These are phyloP conservation scores for Tiliacea citrago DNA, from an alignment of 2,888 invertebrate genomes.

Conservation along the genomic window DNA sequence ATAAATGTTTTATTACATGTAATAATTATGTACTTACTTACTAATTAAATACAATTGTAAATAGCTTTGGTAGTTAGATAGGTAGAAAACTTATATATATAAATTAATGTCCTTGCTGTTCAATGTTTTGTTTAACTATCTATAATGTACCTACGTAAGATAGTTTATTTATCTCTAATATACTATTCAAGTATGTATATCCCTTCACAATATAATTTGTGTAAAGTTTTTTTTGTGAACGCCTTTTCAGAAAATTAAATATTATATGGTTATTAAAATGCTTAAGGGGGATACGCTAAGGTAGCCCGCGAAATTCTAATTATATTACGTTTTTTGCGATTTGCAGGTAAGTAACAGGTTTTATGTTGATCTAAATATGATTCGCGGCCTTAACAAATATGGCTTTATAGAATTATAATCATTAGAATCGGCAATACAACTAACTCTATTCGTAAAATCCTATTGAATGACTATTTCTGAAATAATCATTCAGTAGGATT, in stretches of 20 bases:
- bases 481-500: too few species aligned
- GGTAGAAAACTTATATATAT: slow-evolving; percentile 56
- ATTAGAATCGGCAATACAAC: too few species aligned
- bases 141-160: slow-evolving; percentile 47
- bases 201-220: slow-evolving; percentile 4
- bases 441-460: too few species aligned
- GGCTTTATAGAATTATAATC: too few species aligned
- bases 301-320: too few species aligned
- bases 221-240: slow-evolving; percentile 1
- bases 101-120: slow-evolving; percentile 50
- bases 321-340: too few species aligned
- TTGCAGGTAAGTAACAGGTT: too few species aligned
- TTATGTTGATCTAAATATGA: too few species aligned
- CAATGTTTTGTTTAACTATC: slow-evolving; percentile 40
- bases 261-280: background rate
- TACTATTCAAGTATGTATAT: slow-evolving; percentile 5
- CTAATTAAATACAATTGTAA: slow-evolving; percentile 57
- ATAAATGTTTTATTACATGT: slow-evolving; percentile 58
- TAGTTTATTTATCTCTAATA: slow-evolving; percentile 30
- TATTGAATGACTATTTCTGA: too few species aligned
- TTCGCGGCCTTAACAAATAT: too few species aligned
- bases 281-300: too few species aligned
- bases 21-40: slow-evolving; percentile 66
- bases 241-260: background rate
- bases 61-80: slow-evolving; percentile 69